Base-by-base conservation (phyloP, 2,888 invertebrate genomes). In the Melitaea athalia region DNA sequence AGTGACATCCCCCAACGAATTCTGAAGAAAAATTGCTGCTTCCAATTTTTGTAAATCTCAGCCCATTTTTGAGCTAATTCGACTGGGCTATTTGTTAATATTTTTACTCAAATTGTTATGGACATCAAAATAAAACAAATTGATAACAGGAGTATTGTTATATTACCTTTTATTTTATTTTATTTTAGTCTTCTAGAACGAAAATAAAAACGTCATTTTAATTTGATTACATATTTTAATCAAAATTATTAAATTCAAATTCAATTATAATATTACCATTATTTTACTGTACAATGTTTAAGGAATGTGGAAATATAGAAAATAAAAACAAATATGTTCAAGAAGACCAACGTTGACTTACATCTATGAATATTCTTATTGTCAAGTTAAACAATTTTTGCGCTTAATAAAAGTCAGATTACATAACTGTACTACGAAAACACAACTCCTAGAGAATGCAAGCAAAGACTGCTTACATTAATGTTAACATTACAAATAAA, bases 131-230 rank as follows among this genome's bases (percentile, higher is more conserved):
- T 69, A 60, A 69, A 72, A 72, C 55, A 43, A 62, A 83, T 80
- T 38, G n/a, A 59, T 62, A 69, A 69, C 69, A 64, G 62, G 61
- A 69, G 65, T 84, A 86, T 82, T 87, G 61, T 71, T 82, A 85
- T 85, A 84, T 80, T 80, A 80, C 82, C 78, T 72, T 79, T 83
- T 81, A 78, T 81, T 75, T 83, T 81, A 78, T 81, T 75, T 78
- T 82, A 85, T 81, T 82, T 33, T 85, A 86, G 85, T 83, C 88
- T 87, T 85, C 88, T 68, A 82, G 83, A 87, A 87, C 85, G 52
- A 14, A 31, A 53, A 5, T n/a, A 61, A 55, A 64, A 49, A 49
- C 17, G 6, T 49, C 31, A 49, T 63, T 60, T 55, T 38, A 45
- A 50, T 52, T 52, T 6, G 33, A 50, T 14, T 31, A 63, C 49